Base-by-base conservation (phyloP, 2,888 invertebrate genomes). In the Eupelmus urozonus region DNA sequence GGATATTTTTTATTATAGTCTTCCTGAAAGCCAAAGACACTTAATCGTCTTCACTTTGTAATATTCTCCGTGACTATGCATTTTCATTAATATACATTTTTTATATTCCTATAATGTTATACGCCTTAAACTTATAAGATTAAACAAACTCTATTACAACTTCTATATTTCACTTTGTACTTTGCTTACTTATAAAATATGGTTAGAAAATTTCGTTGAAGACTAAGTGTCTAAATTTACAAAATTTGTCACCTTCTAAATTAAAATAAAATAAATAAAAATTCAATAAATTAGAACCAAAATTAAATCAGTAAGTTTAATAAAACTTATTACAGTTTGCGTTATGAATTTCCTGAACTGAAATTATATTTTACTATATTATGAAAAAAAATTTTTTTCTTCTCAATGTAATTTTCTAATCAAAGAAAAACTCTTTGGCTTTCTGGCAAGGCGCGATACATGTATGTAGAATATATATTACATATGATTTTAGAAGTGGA, bases 401-500 rank as follows among this genome's bases (percentile, higher is more conserved):
- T 23, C 23, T 18, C 9, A 57, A 45, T 65, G 9, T 53, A 42
- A 51, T 69, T 55, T 76, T 74, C 25, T 59, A 51, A 74, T 67
- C 29, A 51, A 40, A 34, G 5, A 63, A 57, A 62, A 62, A 29
- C 20, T 69, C 69, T 76, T 76, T 71, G 70, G 71, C 76, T 76
- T 70, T 76, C 65, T 53, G 59, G 65, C 23, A 76, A 76, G 57
- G 27, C 16, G 5, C 2, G 16, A 57, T 55, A n/a, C n/a, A n/a
- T n/a, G n/a, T n/a, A n/a, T 49, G 27, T 60, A 34, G 27, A n/a
- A 29, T 13, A 69, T 51, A n/a, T n/a, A n/a, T n/a, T n/a, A n/a
- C n/a, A n/a, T 78, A 66, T 73, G 51, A 70, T 78, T 78, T 77
- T 72, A 71, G 42, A 23, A 79, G 74, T 67, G 72, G 51, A 81